Base-by-base conservation (phyloP, 2,888 invertebrate species). In the Autographa pulchrina region DNA sequence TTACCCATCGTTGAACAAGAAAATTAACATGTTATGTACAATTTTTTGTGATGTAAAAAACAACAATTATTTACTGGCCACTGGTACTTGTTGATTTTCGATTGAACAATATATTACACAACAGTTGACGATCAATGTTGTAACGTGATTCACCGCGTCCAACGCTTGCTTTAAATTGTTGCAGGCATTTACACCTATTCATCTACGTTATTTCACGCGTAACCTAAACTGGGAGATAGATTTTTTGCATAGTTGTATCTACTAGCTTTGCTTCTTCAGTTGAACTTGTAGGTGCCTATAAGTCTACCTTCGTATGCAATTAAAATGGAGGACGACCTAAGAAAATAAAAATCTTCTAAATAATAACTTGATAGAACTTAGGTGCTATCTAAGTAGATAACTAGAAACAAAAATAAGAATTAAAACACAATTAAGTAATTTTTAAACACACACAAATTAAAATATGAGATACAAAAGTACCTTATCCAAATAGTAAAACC, bases 81-180 rank as follows among this genome's bases (percentile, higher is more conserved):
- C 48, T 48, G 48, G n/a, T n/a, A 48, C 48, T 6, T 6, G 48
- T 48, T 48, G n/a, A 48, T 48, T 48, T 43, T 48, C n/a, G 25
- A 25, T 56, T 25, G 20, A 25, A 25, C 54, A 56, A 56, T 25
- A 14, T 56, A 20, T 56, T 56, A 8, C 86, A 84, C 80, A 88
- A 90, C 89, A 83, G 93, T 93, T 93, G 78, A 18, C 71, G 20
- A 90, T 74, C 83, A 65, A 92, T 92, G 89, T 48, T 52, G 18
- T 70, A 74, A 78, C 75, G 83, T 92, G 92, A 92, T 88, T 92
- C 92, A 92, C 89, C 91, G 89, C 90, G 88, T 89, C 84, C 84
- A 87, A 84, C 80, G 85, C 86, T 87, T 78, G 86, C 84, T 88
- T 85, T 78, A 88, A 84, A 87, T 88, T 82, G 86, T 83, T 85